Evolutionary conservation across 1,140 invertebrate species (phyloP).

Genomic region (Diorhabda sublineata): DNA sequence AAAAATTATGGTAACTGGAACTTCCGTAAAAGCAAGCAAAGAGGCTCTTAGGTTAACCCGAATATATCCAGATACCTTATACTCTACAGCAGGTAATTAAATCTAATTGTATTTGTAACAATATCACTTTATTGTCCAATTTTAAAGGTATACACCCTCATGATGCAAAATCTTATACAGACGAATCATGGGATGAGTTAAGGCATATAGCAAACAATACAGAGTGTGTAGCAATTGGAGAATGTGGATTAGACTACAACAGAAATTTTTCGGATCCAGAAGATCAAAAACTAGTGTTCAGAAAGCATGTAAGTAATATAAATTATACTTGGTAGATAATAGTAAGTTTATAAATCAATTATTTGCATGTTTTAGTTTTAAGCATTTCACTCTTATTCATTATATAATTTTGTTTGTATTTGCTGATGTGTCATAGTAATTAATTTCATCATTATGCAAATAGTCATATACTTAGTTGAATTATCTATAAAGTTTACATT

Average conservation of each 20-base stretch:
- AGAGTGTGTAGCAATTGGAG: slow-evolving; percentile 90
- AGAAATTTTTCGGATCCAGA: slow-evolving; percentile 88
- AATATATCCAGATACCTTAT: slow-evolving; percentile 84
- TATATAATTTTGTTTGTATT: no score
- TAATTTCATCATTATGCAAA: no score
- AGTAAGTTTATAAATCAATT: no score
- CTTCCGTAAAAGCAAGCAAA: slow-evolving; percentile 82
- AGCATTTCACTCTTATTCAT: no score
- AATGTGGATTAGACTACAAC: slow-evolving; percentile 92
- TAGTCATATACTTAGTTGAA: no score
- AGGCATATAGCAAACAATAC: slow-evolving; percentile 69
- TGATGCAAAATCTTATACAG: slow-evolving; percentile 89
- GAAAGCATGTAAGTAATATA: slow-evolving; percentile 67
- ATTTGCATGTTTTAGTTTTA: no score
- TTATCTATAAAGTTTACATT: no score
- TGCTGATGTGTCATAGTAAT: no score
- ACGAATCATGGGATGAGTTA: slow-evolving; percentile 69
- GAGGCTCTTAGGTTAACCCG: slow-evolving; percentile 83
- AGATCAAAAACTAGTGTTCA: slow-evolving; percentile 81
- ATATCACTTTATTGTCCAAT: slow-evolving; percentile 4
- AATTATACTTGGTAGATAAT: not conserved
- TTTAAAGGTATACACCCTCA: slow-evolving; percentile 84
- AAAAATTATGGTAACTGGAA: slow-evolving; percentile 92
- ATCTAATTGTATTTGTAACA: not conserved
- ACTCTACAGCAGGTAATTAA: slow-evolving; percentile 80